These are phyloP conservation scores for Linnaemya tessellans DNA, from an alignment of 2,888 invertebrate genomes.

Conservation along the genomic window DNA sequence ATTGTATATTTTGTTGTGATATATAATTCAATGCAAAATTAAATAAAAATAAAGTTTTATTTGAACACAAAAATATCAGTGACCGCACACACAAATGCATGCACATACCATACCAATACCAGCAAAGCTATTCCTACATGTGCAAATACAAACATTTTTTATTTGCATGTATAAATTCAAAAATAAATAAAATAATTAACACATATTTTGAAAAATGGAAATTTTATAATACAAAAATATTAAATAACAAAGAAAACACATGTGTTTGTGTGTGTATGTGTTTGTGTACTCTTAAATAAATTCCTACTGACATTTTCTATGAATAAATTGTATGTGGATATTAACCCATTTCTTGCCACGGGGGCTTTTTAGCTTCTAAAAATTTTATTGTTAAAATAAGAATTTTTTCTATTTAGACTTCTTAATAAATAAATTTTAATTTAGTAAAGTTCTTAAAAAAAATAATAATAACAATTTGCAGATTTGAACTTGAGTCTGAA, in stretches of 20 bases:
- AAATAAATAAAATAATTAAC: slow-evolving; percentile 47
- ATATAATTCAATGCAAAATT: not conserved
- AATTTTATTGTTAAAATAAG: too few species aligned
- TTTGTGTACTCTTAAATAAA: not conserved
- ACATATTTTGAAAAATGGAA: slow-evolving; percentile 7
- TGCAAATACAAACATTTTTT: not conserved
- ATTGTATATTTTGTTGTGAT: not conserved
- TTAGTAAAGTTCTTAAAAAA: too few species aligned
- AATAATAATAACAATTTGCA: too few species aligned
- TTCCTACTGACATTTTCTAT: not conserved
- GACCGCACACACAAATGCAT: not conserved
- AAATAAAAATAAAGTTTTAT: slow-evolving; percentile 28
- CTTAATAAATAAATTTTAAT: too few species aligned
- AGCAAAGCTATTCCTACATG: not conserved
- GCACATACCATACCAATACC: not conserved
- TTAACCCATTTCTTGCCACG: not conserved
- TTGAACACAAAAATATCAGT: slow-evolving; percentile 40
- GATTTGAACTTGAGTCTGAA: too few species aligned
- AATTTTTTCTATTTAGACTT: too few species aligned
- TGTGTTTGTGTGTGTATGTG: too few species aligned
- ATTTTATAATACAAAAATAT: not conserved
- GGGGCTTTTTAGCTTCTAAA: too few species aligned
- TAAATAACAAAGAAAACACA: not conserved
- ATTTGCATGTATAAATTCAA: too few species aligned
- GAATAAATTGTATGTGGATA: not conserved